phyloP scores from a whole-genome alignment of 2,797 vertebrate genomes.

The Toxotes lorentzi region DNA sequence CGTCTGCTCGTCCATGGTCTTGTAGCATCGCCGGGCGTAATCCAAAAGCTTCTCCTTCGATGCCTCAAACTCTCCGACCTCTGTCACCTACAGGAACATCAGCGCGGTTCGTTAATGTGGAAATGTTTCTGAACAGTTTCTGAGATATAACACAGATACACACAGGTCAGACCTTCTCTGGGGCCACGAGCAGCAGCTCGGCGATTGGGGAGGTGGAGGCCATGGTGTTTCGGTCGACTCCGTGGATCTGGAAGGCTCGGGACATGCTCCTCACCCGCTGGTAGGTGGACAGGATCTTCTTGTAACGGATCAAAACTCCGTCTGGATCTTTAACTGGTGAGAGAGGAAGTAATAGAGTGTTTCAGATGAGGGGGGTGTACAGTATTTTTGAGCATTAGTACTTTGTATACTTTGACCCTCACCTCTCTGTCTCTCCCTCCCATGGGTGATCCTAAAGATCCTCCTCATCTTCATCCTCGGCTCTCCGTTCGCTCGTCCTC shows the following conservation, averaged over 20 bases:
- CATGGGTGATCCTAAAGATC: conserved; percentile 82
- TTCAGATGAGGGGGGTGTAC: background rate
- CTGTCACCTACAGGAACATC: conserved; percentile 74
- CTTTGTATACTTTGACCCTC: background rate
- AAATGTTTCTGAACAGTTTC: background rate
- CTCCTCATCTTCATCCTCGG: conserved; percentile 85
- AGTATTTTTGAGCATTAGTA: background rate
- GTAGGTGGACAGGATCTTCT: conserved; percentile 93
- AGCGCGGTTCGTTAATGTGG: background rate
- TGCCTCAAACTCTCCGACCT: conserved; percentile 92
- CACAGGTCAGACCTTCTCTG: conserved; percentile 83
- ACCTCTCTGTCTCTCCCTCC: conserved; percentile 78
- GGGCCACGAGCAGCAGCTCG: conserved; percentile 91
- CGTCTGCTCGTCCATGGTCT: conserved; percentile 89
- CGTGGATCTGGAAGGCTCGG: conserved; percentile 91
- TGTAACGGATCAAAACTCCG: conserved; percentile 91
- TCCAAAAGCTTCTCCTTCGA: conserved; percentile 93
- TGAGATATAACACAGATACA: background rate
- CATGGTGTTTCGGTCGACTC: conserved; percentile 93
- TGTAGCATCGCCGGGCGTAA: conserved; percentile 92
- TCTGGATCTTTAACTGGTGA: conserved; percentile 90
- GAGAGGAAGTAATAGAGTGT: background rate
- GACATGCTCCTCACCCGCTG: conserved; percentile 94
- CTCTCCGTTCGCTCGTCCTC: conserved; percentile 65
- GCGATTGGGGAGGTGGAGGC: conserved; percentile 93